A percentile compares a stretch with the other conserved stretches of the same genome.
Evolutionary conservation across 1,140 invertebrate species (phyloP).

Genomic region (Vollenhovia emeryi): DNA sequence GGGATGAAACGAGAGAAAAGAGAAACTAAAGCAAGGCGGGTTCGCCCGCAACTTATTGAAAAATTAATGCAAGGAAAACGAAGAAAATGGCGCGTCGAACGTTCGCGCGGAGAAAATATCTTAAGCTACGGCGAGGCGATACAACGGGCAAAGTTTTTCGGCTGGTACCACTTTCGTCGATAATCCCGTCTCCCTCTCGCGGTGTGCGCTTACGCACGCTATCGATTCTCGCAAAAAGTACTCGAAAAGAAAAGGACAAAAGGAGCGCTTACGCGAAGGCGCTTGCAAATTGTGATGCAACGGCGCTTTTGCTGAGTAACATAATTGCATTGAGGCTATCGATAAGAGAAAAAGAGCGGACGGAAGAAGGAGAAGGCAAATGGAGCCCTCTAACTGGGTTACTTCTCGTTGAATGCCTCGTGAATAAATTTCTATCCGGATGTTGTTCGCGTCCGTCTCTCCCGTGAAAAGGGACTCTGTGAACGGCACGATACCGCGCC

Average conservation of each 20-base stretch:
- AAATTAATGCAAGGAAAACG: not conserved
- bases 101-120: not conserved
- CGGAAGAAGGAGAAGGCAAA: conserved; percentile 32
- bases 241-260: not conserved
- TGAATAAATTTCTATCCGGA: conserved; percentile 70
- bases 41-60: not conserved
- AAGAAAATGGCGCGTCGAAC: not conserved
- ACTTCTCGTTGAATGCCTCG: conserved; percentile 48
- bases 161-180: not conserved
- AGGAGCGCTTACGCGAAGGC: not conserved
- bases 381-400: conserved; percentile 60
- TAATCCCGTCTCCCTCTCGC: not conserved
- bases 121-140: not conserved
- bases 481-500: not conserved
- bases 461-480: conserved; percentile 1
- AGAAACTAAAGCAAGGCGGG: not conserved
- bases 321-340: not conserved
- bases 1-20: not conserved
- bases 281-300: conserved; percentile 29
- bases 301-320: conserved; percentile 28
- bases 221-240: not conserved
- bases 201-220: not conserved
- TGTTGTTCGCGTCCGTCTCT: not conserved
- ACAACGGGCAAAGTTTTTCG: not conserved
- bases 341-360: not conserved